A percentile compares a stretch with the other conserved stretches of the same genome.
Conservation (phyloP, 2,888 invertebrate genomes). For the Malthinus seriepunctatus region DNA sequence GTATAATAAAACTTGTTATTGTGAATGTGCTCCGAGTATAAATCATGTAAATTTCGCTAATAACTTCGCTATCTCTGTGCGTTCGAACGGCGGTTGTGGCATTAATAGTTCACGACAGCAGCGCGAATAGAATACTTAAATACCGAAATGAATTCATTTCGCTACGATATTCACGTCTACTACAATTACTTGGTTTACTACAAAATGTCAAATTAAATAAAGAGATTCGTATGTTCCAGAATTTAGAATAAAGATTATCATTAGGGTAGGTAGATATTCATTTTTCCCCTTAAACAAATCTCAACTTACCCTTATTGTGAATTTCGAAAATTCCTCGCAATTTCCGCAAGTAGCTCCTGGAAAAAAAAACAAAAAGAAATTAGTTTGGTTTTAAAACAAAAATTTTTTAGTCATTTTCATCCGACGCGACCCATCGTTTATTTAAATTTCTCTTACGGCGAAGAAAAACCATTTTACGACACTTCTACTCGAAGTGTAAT, state of each 20-base stretch:
- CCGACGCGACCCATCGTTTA: too few relatives aligned
- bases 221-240: slow-evolving; percentile 29
- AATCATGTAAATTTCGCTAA: slow-evolving; percentile 32
- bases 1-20: slow-evolving; percentile 30
- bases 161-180: slow-evolving; percentile 39
- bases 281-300: too few relatives aligned
- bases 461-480: too few relatives aligned
- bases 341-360: too few relatives aligned
- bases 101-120: slow-evolving; percentile 40
- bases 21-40: slow-evolving; percentile 25
- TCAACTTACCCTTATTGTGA: too few relatives aligned
- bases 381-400: too few relatives aligned
- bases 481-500: too few relatives aligned
- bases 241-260: slow-evolving; percentile 23
- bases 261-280: background rate
- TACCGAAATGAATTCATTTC: slow-evolving; percentile 33
- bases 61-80: slow-evolving; percentile 32
- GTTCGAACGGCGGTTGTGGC: slow-evolving; percentile 35
- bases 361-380: too few relatives aligned
- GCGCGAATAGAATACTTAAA: slow-evolving; percentile 39
- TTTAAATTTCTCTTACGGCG: too few relatives aligned
- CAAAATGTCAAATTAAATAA: slow-evolving; percentile 40
- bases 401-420: too few relatives aligned
- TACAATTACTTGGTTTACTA: slow-evolving; percentile 39
- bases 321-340: too few relatives aligned